Evolutionary conservation across 2,797 vertebrate genomes (phyloP).

Genomic region (Liasis olivaceus): DNA sequence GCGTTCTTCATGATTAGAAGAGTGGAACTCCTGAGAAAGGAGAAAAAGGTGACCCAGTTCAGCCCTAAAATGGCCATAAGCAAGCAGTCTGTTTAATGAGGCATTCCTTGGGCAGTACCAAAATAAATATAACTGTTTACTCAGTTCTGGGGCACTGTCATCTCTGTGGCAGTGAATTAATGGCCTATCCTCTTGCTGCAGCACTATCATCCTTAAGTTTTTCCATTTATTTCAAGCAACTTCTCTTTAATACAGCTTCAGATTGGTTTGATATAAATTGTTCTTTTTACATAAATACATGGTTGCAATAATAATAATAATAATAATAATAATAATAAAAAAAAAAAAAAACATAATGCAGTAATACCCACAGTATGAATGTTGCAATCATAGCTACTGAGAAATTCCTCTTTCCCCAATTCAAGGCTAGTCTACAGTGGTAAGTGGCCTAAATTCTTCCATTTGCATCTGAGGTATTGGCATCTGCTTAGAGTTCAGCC

Average conservation of each 20-base stretch:
- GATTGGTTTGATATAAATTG: neutral
- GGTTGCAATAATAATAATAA: neutral
- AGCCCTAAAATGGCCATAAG: neutral
- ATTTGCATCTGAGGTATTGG: neutral
- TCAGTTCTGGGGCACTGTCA: neutral
- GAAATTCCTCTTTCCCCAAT: neutral
- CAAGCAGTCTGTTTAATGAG: neutral
- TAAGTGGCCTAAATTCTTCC: neutral
- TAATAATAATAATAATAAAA: no score
- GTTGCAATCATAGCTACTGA: neutral
- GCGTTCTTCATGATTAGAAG: slow-evolving; percentile 51
- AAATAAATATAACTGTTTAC: neutral
- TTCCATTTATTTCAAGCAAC: neutral
- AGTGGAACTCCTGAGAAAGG: slow-evolving; percentile 68
- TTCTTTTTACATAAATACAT: neutral
- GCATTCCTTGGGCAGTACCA: neutral
- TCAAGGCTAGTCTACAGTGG: neutral
- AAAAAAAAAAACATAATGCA: neutral
- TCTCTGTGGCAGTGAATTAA: neutral
- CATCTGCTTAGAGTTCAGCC: neutral
- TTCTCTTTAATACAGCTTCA: neutral
- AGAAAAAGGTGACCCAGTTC: neutral
- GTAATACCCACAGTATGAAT: neutral
- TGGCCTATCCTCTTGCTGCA: neutral
- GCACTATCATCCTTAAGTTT: neutral